Conservation (phyloP, 2,113 vertebrate genomes). For the Oceanodroma tethys region DNA sequence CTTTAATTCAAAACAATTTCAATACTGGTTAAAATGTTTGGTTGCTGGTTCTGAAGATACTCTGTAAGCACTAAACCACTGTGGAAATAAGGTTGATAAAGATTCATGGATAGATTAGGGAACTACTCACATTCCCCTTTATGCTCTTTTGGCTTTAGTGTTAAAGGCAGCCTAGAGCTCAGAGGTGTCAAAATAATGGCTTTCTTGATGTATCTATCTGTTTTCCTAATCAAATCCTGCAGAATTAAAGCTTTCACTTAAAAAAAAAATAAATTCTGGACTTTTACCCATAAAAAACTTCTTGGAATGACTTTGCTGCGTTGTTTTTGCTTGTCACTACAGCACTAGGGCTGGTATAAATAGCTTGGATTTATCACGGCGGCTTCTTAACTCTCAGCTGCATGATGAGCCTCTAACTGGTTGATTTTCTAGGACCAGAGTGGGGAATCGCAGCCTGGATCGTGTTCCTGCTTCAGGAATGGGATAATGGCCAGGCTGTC, state of each 20-base stretch:
- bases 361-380: not conserved
- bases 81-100: not conserved
- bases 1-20: not conserved
- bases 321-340: not conserved
- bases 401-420: not conserved
- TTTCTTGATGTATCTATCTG: not conserved
- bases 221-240: not conserved
- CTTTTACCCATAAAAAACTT: not conserved
- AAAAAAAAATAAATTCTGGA: not conserved
- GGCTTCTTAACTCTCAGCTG: not conserved
- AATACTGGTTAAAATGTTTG: not conserved
- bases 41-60: not conserved
- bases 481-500: not conserved
- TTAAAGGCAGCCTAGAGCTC: not conserved
- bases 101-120: not conserved
- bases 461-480: fast-evolving
- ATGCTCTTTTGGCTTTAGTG: not conserved
- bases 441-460: not conserved
- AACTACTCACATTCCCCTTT: not conserved
- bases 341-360: not conserved
- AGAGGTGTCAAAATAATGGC: not conserved
- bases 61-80: not conserved
- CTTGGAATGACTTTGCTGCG: not conserved
- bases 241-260: not conserved
- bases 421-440: not conserved